Percentiles rank a stretch among this genome's conserved stretches.
These are phyloP conservation scores for Euphonia xanthogaster DNA, from an alignment of 2,797 vertebrate species.

Conservation along the genomic window DNA sequence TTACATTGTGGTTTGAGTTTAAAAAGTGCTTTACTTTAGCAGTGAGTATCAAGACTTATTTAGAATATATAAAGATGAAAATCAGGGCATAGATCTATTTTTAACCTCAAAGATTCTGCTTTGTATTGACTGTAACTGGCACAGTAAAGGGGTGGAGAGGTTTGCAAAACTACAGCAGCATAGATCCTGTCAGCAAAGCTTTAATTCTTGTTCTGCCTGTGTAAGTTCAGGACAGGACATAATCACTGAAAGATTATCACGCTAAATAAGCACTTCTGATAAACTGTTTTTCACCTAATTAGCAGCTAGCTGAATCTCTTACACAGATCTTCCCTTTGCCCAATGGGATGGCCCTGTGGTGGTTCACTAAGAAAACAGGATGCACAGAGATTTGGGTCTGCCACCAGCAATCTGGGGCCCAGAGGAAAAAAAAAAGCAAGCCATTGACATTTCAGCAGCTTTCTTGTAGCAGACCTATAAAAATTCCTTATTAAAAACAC, in stretches of 20 bases:
- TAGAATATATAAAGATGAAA: not conserved
- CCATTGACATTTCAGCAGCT: not conserved
- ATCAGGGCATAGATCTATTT: not conserved
- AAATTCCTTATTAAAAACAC: not conserved
- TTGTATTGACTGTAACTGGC: not conserved
- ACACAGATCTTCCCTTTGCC: not conserved
- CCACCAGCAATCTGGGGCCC: not conserved
- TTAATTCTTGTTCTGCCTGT: not conserved
- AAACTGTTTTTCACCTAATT: not conserved
- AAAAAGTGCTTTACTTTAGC: not conserved
- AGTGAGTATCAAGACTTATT: not conserved
- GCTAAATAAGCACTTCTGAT: not conserved
- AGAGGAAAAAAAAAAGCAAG: not conserved
- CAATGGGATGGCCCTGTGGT: not conserved
- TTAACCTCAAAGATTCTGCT: not conserved
- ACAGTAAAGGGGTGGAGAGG: not conserved
- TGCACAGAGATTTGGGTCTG: not conserved
- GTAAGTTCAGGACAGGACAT: not conserved
- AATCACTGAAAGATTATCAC: not conserved
- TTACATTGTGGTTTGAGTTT: not conserved
- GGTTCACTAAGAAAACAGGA: not conserved
- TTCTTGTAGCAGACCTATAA: not conserved
- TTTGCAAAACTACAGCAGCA: not conserved
- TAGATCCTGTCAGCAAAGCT: not conserved
- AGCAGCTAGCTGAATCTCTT: not conserved